Evolutionary conservation across 2,797 vertebrate species (phyloP).

Genomic region (Glyptemys insculpta): DNA sequence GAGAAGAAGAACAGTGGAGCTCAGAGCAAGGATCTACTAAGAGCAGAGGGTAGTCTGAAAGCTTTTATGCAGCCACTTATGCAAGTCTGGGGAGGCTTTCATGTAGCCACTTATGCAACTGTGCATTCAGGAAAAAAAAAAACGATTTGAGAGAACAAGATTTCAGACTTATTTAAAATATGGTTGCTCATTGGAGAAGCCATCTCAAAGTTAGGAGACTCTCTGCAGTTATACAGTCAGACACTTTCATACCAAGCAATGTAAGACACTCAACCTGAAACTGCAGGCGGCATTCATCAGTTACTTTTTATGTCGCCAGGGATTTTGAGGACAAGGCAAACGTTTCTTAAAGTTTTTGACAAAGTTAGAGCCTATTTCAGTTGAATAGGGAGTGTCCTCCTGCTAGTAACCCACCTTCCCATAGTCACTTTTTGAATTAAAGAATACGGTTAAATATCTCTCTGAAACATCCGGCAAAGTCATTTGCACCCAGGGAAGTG

Average conservation of each 20-base stretch:
- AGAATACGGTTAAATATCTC: neutral
- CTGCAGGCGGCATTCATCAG: neutral
- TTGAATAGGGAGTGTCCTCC: neutral
- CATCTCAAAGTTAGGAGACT: neutral
- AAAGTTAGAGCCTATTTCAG: neutral
- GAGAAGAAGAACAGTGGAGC: slow-evolving; percentile 12
- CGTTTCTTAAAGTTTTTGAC: neutral
- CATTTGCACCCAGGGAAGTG: neutral
- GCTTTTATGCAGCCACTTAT: slow-evolving; percentile 39
- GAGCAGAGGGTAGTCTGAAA: neutral
- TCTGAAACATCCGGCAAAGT: slow-evolving; percentile 45
- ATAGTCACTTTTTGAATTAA: neutral
- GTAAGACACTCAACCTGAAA: neutral
- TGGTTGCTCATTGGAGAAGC: neutral
- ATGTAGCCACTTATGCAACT: slow-evolving; percentile 35
- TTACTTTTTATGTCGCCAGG: neutral
- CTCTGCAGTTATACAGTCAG: neutral
- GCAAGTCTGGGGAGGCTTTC: neutral
- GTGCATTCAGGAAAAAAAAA: slow-evolving; percentile 7
- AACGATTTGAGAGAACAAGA: neutral
- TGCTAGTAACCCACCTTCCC: neutral
- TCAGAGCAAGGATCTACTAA: neutral
- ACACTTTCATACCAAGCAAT: neutral
- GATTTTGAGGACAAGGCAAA: neutral
- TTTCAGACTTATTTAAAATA: neutral